Evolutionary conservation across 2,797 vertebrate genomes (phyloP).

Genomic region (Potorous gilbertii): DNA sequence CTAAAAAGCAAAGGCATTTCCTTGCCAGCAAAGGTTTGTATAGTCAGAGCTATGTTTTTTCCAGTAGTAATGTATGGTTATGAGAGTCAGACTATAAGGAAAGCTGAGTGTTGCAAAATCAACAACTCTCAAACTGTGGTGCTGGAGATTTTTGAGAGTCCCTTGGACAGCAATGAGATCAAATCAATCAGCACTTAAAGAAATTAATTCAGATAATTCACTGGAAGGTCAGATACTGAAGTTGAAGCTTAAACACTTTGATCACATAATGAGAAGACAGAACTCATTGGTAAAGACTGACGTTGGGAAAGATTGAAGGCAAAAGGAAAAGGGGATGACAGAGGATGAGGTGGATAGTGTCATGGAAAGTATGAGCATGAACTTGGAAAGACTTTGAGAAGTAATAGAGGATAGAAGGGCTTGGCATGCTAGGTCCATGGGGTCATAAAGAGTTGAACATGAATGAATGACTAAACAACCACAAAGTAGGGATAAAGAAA

Average conservation of each 20-base stretch:
- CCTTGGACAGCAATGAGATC: background rate
- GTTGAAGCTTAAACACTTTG: background rate
- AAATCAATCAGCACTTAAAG: background rate
- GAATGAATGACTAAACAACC: background rate
- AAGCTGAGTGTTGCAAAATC: background rate
- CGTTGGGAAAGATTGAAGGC: background rate
- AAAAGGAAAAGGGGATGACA: background rate
- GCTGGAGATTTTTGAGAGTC: background rate
- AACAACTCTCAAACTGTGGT: background rate
- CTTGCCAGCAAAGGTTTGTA: background rate
- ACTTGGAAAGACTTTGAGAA: background rate
- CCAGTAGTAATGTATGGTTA: background rate
- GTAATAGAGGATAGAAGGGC: background rate
- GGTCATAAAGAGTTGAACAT: background rate
- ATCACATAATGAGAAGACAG: background rate
- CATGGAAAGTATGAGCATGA: background rate
- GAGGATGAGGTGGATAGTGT: background rate
- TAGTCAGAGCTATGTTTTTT: background rate
- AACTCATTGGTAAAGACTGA: background rate
- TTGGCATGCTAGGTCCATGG: background rate
- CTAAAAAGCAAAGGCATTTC: background rate
- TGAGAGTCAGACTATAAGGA: background rate
- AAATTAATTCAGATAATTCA: background rate
- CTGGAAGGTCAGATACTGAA: background rate
- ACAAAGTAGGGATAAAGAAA: background rate